Conservation (phyloP, 2,113 vertebrate species). For the Bostrychus sinensis region DNA sequence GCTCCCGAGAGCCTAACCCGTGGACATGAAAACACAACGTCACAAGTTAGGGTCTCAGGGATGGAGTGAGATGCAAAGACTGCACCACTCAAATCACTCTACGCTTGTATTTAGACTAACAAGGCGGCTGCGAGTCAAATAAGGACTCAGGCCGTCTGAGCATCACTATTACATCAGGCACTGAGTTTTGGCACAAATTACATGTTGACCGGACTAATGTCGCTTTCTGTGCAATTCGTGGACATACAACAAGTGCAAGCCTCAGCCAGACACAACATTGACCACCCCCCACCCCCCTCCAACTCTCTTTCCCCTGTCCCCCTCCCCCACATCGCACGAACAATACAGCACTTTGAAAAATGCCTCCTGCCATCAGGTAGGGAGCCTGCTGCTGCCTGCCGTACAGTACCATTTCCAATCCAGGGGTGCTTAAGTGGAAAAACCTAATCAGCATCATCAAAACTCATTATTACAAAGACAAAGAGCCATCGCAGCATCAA, state of each 20-base stretch:
- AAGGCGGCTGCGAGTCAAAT: conserved; percentile 29
- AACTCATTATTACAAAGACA: conserved; percentile 25
- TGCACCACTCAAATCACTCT: conserved; percentile 64
- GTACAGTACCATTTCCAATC: conserved; percentile 23
- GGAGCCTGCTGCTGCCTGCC: conserved; percentile 34
- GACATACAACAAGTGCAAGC: conserved; percentile 74
- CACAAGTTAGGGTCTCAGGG: conserved; percentile 99
- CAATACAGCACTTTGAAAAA: conserved; percentile 78
- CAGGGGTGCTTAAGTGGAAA: conserved; percentile 6
- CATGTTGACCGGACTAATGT: not conserved
- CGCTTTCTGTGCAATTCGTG: conserved; percentile 6
- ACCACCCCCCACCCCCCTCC: conserved; percentile 24
- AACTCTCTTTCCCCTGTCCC: conserved; percentile 34
- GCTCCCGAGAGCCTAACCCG: conserved; percentile 99
- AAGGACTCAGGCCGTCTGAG: conserved; percentile 37
- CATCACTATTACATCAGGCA: conserved; percentile 15
- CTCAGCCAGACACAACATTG: conserved; percentile 80
- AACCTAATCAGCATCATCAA: conserved; percentile 20
- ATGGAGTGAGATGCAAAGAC: conserved; percentile 86
- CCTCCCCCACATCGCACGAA: conserved; percentile 65
- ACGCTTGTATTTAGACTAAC: not conserved
- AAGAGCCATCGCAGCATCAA: conserved; percentile 29
- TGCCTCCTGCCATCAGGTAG: conserved; percentile 73
- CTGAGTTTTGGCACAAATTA: not conserved
- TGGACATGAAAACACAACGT: conserved; percentile 98